These are phyloP conservation scores for Dasypolia templi DNA, from an alignment of 2,888 invertebrate species.

Conservation along the genomic window DNA sequence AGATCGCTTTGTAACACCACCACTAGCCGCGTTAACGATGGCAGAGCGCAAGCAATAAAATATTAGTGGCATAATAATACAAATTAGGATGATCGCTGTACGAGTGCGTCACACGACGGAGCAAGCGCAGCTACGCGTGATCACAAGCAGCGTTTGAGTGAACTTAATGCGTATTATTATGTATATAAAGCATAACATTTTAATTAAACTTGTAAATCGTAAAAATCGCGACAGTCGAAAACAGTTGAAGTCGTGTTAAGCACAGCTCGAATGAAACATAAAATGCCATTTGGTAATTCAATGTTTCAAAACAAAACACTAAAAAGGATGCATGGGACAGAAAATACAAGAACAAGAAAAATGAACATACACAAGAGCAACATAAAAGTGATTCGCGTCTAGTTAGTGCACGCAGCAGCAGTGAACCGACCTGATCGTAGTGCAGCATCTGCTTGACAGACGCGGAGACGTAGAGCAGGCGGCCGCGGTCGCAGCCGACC, in stretches of 20 bases:
- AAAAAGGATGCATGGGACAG: no score
- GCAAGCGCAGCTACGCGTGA: neutral
- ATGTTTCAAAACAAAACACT: slow-evolving; percentile 3
- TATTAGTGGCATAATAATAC: neutral
- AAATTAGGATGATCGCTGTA: slow-evolving; percentile 4
- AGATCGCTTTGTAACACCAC: neutral
- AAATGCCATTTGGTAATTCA: neutral
- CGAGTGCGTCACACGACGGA: neutral
- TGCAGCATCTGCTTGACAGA: slow-evolving; percentile 95
- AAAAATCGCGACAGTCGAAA: neutral
- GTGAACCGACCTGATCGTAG: slow-evolving; percentile 93
- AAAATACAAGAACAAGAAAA: neutral
- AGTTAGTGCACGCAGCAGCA: neutral
- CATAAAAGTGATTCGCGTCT: neutral
- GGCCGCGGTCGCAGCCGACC: slow-evolving; percentile 97
- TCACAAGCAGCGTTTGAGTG: neutral
- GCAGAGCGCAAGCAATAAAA: slow-evolving; percentile 8
- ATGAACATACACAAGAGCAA: slow-evolving; percentile 4
- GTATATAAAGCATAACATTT: slow-evolving; percentile 3
- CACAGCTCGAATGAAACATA: neutral
- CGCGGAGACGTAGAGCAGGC: slow-evolving; percentile 96
- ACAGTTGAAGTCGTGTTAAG: neutral
- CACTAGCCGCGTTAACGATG: neutral
- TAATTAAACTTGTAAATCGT: neutral
- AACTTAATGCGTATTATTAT: slow-evolving; percentile 4